Percentiles rank a stretch among this genome's conserved stretches.
Evolutionary conservation across 2,888 invertebrate species (phyloP).

Genomic region (Philonicus albiceps): DNA sequence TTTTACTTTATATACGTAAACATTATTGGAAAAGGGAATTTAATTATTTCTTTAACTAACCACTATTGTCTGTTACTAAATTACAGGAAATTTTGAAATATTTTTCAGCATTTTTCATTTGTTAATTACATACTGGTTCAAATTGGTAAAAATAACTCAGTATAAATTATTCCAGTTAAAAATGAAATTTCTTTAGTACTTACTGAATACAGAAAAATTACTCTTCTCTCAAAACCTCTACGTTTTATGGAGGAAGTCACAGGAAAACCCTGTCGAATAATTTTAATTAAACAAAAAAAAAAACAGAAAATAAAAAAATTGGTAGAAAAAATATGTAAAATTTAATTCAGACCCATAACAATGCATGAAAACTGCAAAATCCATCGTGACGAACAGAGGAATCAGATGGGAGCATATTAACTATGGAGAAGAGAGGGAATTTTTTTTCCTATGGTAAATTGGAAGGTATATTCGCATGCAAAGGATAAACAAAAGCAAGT

Average conservation of each 20-base stretch:
- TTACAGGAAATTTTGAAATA: background rate
- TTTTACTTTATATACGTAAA: too few species aligned
- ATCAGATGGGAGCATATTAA: background rate
- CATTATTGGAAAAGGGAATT: too few species aligned
- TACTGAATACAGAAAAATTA: background rate
- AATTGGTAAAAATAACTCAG: background rate
- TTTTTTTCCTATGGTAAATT: background rate
- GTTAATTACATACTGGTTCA: background rate
- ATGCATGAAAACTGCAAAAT: background rate
- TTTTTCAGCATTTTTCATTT: background rate
- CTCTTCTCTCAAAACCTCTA: background rate
- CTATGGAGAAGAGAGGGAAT: background rate
- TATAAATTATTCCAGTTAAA: background rate
- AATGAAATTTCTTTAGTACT: background rate
- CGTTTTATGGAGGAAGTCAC: background rate
- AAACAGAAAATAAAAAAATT: background rate
- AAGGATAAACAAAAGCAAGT: background rate
- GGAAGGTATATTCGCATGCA: background rate
- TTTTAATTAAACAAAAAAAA: background rate
- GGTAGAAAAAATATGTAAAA: background rate
- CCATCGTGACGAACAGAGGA: background rate
- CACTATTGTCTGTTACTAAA: background rate
- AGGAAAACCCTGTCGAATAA: background rate
- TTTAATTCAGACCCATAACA: background rate
- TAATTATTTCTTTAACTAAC: too few species aligned